Conservation (phyloP, 2,797 vertebrate species). For the Dallia pectoralis region DNA sequence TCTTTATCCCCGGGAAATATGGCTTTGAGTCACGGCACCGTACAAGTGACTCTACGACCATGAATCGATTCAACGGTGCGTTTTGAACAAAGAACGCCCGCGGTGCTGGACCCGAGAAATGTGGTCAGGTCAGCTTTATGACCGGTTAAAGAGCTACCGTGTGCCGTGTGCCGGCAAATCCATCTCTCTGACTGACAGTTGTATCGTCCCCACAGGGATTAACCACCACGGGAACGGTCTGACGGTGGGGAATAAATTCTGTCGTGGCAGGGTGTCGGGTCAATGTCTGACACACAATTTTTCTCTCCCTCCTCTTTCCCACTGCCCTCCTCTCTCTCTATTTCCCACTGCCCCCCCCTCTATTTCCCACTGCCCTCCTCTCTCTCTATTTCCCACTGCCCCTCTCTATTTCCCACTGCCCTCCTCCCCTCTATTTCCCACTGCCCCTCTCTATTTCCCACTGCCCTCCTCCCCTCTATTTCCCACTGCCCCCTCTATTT, state of each 20-base stretch:
- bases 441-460: neutral
- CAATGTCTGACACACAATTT: neutral
- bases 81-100: neutral
- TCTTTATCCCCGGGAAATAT: neutral
- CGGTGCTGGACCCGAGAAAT: neutral
- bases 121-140: neutral
- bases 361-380: neutral
- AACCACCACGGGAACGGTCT: neutral
- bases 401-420: too few relatives aligned
- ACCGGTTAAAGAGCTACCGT: neutral
- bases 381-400: neutral
- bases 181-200: slow-evolving; percentile 12
- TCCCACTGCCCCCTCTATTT: neutral
- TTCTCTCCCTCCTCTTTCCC: neutral
- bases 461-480: neutral
- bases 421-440: neutral
- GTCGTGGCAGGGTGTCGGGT: neutral
- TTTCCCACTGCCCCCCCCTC: neutral
- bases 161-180: neutral
- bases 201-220: neutral
- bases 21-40: neutral
- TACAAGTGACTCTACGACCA: neutral
- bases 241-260: neutral
- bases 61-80: neutral
- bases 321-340: neutral